Base-by-base conservation (phyloP, 2,113 vertebrate genomes). In the Archilochus colubris region DNA sequence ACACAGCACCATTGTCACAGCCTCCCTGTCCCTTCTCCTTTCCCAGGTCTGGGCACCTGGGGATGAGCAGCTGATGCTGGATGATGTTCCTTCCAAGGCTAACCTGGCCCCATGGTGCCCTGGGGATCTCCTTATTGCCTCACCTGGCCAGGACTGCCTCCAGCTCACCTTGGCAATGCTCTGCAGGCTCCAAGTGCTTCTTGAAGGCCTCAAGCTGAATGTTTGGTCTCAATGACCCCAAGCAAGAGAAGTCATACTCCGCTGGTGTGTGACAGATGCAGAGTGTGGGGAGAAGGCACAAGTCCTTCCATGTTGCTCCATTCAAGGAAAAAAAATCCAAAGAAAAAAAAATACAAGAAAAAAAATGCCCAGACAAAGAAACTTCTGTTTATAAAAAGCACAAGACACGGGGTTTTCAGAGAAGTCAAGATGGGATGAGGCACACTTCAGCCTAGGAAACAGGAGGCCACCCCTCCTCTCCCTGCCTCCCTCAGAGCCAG, bases 211-310 rank as follows among this genome's bases (percentile, higher is more conserved):
- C 93, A 74, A 91, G 84, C 25, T 76, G 76, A 96, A 69, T 17
- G 89, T 97, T 98, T 97, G 95, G 95, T 98, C 97, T 98, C 97
- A 98, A 91, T 97, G 97, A 98, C 89, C 84, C 82, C 16, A 28
- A 97, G 96, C 76, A 97, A 96, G 95, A 96, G 95, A 88, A 94
- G 74, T 84, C 97, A 91, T 96, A 95, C 97, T 88, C 88, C 76
- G 55, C 89, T 95, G 94, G 87, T 91, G 79, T 85, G 40, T 23
- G 74, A 62, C 50, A 89, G 70, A 43, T 43, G 61, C n/a, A 82
- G 59, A 55, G 12, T 66, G 67, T 83, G 79, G 36, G 85, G 74
- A 91, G 57, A 46, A 96, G 91, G 88, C 86, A 24, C 85, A 82
- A 90, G 70, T 93, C 91, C 95, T 96, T 97, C 96, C 88, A 92